Base-by-base conservation (phyloP, 2,888 invertebrate species). In the Heteromurus nitidus region DNA sequence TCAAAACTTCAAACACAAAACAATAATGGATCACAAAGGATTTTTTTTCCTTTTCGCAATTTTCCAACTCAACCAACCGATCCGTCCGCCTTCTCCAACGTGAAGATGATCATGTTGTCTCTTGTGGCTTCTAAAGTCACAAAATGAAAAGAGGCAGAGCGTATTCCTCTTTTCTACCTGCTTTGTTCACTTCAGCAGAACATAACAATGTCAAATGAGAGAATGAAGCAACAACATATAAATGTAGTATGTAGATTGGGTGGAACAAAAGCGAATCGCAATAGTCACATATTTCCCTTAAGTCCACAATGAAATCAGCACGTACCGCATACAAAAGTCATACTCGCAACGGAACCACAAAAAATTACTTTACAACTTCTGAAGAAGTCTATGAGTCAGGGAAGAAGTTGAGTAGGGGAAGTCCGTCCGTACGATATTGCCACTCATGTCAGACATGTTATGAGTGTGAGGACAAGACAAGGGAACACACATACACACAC, bases 21-120 rank as follows among this genome's bases (percentile, higher is more conserved):
- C 67, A 65, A 65, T 60, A 30, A 60, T 60, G 31, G 26, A 60
- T 28, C 68, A 77, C 44, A 58, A 60, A 20, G 69, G 68, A 60
- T 47, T 47, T 60, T 77, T 70, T n/a, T n/a, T n/a, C n/a, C n/a
- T n/a, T n/a, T n/a, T n/a, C n/a, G 79, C 79, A 79, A 79, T 79
- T 70, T 79, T 79, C 79, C 20, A 50, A 77, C 44, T 70, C 79
- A 77, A 42, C 68, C 68, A 68, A 68, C 24, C 47, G 16, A 26
- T 60, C 60, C 60, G 60, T 26, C 55, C 26, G 55, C 60, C 64
- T 64, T 47, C 30, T 42, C 42, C 47, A 36, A 47, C 47, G 62
- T n/a, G 65, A 58, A 58, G 55, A 64, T 44, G 72, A 72, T 28
- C 60, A 60, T 30, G n/a, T 9, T 58, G 20, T 5, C 7, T 36